These are phyloP conservation scores for Rhagologus leucostigma DNA, from an alignment of 2,113 vertebrate species.

Conservation along the genomic window DNA sequence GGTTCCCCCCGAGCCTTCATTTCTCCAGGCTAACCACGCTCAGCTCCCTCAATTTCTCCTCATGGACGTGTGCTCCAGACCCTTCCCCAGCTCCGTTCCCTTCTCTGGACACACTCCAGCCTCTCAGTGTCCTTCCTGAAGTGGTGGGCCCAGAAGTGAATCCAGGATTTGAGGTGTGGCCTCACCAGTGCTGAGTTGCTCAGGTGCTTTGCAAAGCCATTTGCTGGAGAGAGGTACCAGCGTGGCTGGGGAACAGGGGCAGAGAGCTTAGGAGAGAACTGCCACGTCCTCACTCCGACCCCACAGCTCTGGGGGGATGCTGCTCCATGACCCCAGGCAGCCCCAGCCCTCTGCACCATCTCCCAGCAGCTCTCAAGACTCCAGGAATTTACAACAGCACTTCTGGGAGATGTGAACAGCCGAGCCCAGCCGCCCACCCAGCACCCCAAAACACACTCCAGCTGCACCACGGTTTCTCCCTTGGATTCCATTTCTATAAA, in stretches of 20 bases:
- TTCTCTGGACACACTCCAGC: not conserved
- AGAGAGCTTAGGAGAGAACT: not conserved
- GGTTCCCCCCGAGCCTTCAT: not conserved
- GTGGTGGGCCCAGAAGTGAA: not conserved
- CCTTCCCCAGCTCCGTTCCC: not conserved
- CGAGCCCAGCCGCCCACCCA: not conserved
- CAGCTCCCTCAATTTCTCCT: not conserved
- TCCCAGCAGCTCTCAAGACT: not conserved
- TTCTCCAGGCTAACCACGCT: not conserved
- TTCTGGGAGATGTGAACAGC: not conserved
- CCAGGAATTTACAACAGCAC: not conserved
- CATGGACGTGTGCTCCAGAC: not conserved
- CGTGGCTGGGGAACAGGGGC: not conserved
- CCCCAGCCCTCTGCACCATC: not conserved
- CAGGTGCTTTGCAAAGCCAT: not conserved
- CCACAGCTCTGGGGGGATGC: not conserved
- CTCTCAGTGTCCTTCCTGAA: not conserved
- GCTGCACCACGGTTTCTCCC: accelerated
- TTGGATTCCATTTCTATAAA: not conserved
- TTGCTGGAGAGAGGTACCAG: not conserved
- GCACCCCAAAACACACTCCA: not conserved
- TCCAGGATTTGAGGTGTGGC: not conserved
- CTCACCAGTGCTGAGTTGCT: not conserved
- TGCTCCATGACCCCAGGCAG: not conserved
- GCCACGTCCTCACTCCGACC: not conserved